Evolutionary conservation across 2,113 vertebrate species (phyloP).

Genomic region (Athene noctua): DNA sequence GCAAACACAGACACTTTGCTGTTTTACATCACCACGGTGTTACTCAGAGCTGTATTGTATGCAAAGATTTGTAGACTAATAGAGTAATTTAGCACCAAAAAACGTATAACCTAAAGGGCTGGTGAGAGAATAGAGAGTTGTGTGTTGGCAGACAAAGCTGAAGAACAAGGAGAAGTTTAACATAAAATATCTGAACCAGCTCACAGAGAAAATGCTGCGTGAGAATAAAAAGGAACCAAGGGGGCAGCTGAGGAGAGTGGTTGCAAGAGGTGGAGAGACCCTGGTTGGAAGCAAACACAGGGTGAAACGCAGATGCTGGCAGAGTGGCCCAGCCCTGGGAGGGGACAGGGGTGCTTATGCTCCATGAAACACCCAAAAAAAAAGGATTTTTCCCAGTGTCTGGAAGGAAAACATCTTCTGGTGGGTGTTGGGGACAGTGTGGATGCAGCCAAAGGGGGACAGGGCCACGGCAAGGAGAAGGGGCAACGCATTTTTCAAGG

Average conservation of each 20-base stretch:
- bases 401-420: background rate
- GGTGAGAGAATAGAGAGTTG: background rate
- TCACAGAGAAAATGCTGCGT: background rate
- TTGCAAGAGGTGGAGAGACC: background rate
- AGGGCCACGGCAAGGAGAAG: no score
- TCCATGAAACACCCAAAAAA: background rate
- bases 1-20: background rate
- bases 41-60: background rate
- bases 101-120: background rate
- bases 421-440: background rate
- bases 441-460: background rate
- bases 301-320: background rate
- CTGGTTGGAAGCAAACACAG: background rate
- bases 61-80: background rate
- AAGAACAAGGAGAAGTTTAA: background rate
- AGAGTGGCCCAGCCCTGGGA: background rate
- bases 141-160: background rate
- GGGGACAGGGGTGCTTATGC: background rate
- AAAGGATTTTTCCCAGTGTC: background rate
- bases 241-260: background rate
- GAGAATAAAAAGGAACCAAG: background rate
- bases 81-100: background rate
- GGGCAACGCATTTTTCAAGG: background rate
- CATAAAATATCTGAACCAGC: background rate
- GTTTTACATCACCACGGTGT: rapidly evolving